phyloP scores from a whole-genome alignment of 23 tunicate species.

The Botrylloides violaceus region DNA sequence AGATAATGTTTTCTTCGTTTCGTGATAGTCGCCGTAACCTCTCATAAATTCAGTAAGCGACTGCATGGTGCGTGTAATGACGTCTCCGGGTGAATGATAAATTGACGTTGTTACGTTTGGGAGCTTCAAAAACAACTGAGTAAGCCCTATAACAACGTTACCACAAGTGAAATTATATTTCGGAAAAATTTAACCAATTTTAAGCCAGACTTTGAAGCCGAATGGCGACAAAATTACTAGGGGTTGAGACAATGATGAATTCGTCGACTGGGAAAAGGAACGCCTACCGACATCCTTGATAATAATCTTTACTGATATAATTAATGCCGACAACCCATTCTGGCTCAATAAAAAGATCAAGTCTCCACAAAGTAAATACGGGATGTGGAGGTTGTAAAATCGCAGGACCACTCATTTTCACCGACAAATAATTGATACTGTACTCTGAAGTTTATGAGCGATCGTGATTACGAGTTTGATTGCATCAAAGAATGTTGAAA shows the following conservation, averaged over 20 bases:
- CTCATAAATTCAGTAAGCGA: background rate
- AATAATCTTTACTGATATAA: too few relatives aligned
- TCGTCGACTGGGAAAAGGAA: background rate
- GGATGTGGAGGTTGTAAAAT: too few relatives aligned
- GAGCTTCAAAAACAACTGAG: conserved; percentile 12
- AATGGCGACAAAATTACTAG: conserved; percentile 16
- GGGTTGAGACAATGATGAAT: conserved; percentile 8
- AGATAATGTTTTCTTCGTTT: background rate
- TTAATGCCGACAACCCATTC: too few relatives aligned
- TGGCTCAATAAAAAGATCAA: too few relatives aligned
- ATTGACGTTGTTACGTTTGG: background rate
- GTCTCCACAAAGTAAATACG: too few relatives aligned
- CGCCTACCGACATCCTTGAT: background rate
- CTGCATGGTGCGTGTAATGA: background rate
- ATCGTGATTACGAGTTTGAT: too few relatives aligned
- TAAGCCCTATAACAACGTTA: conserved; percentile 12
- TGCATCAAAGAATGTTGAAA: too few relatives aligned
- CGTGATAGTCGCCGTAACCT: background rate
- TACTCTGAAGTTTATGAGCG: too few relatives aligned
- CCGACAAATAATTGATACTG: too few relatives aligned
- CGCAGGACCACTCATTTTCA: too few relatives aligned
- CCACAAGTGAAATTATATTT: background rate
- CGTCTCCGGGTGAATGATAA: background rate
- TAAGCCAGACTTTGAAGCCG: background rate
- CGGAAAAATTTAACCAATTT: background rate